phyloP scores from a whole-genome alignment of 2,888 invertebrate genomes.

The Kryphioiulus occultus region DNA sequence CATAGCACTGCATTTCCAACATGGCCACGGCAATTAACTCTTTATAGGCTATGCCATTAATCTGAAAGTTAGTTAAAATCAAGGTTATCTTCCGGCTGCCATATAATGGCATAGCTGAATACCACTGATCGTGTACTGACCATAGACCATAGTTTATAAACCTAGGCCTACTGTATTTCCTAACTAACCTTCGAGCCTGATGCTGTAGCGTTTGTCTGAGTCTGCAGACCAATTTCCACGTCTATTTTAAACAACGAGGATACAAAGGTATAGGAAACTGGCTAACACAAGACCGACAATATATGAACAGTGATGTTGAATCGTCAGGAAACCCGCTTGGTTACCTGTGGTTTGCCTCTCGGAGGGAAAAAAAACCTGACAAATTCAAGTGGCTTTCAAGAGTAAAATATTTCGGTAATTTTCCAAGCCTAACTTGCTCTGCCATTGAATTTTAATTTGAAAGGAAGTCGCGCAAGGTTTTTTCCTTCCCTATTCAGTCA shows the following conservation, averaged over 20 bases:
- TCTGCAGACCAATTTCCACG: neutral
- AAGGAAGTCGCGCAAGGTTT: constrained; percentile 1
- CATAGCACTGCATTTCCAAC: no score
- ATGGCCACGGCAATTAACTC: no score
- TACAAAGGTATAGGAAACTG: neutral
- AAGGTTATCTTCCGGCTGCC: no score
- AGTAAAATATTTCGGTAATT: neutral
- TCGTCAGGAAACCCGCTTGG: constrained; percentile 20
- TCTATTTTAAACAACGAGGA: neutral
- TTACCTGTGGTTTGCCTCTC: neutral
- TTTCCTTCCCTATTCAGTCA: neutral
- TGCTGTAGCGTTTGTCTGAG: neutral
- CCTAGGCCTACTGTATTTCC: no score
- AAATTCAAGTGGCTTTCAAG: neutral
- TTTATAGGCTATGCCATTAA: no score
- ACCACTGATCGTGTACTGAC: no score
- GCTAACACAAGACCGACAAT: neutral
- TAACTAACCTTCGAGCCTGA: neutral
- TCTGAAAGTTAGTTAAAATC: no score
- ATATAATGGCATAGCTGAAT: no score
- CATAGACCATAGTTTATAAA: no score
- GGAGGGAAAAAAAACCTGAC: neutral
- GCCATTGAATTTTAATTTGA: constrained; percentile 1
- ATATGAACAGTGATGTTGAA: constrained; percentile 9
- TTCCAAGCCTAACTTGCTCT: neutral